These are phyloP conservation scores for Caenorhabditis sp. DNA, from an alignment of 2,888 invertebrate species.

Conservation along the genomic window DNA sequence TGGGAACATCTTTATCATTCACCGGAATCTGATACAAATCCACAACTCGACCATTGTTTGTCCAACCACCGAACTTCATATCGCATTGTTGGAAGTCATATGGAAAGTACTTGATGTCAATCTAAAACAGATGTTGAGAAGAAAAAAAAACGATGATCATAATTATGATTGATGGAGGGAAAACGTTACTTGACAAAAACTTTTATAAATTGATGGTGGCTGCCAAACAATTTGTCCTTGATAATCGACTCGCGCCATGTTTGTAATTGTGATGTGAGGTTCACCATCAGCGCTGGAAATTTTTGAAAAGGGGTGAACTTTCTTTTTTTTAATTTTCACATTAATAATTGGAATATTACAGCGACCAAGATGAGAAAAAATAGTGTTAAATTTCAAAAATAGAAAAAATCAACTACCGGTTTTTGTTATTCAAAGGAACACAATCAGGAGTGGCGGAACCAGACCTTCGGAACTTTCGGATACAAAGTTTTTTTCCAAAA, in stretches of 20 bases:
- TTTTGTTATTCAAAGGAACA: no score
- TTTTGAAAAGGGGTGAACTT: no score
- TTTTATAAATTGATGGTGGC: constrained; percentile 61
- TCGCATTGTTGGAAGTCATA: constrained; percentile 59
- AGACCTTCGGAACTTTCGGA: no score
- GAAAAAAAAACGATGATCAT: no score
- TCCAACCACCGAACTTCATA: constrained; percentile 80
- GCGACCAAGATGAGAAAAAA: no score
- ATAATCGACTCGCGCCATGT: constrained; percentile 54
- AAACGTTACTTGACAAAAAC: constrained; percentile 53
- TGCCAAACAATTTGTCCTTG: constrained; percentile 58
- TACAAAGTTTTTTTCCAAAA: background rate
- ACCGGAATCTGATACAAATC: constrained; percentile 57
- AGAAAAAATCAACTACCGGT: no score
- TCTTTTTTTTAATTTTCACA: no score
- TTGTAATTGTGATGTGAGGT: constrained; percentile 57
- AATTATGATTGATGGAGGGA: background rate
- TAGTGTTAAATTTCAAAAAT: no score
- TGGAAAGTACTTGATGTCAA: constrained; percentile 72
- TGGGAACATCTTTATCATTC: constrained; percentile 43
- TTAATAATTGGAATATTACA: no score
- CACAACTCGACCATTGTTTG: constrained; percentile 79
- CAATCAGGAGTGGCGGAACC: no score
- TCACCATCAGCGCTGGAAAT: constrained; percentile 59
- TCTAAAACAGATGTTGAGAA: constrained; percentile 38